phyloP scores from a whole-genome alignment of 2,888 invertebrate genomes.

The Noctua janthe region DNA sequence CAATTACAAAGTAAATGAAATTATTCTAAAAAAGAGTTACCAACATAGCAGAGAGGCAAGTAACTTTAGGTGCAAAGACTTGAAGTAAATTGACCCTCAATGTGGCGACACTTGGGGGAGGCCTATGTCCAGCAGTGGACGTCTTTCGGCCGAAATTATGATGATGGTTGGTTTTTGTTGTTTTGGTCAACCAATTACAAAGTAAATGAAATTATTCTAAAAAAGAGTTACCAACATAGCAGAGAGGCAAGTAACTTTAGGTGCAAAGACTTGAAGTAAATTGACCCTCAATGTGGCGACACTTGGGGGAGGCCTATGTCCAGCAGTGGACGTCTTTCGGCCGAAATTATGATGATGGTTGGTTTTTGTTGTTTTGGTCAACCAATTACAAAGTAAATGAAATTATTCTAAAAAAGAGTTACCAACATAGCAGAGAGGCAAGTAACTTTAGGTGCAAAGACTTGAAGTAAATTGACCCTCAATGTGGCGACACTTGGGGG shows the following conservation, averaged over 20 bases:
- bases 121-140: no score
- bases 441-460: background rate
- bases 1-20: background rate
- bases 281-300: no score
- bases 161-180: background rate
- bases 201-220: background rate
- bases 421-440: no score
- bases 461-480: background rate
- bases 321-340: no score
- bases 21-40: background rate
- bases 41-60: no score
- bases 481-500: no score
- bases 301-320: no score
- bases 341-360: background rate
- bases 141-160: no score
- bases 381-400: background rate
- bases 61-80: background rate
- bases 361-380: background rate
- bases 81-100: background rate
- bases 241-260: background rate
- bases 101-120: no score
- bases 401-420: background rate
- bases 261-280: background rate
- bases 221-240: background rate
- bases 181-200: background rate